Evolutionary conservation across 1,140 invertebrate genomes (phyloP), one percentile per base, ranked within the genome.

Genomic region (Brachionus sp.): DNA sequence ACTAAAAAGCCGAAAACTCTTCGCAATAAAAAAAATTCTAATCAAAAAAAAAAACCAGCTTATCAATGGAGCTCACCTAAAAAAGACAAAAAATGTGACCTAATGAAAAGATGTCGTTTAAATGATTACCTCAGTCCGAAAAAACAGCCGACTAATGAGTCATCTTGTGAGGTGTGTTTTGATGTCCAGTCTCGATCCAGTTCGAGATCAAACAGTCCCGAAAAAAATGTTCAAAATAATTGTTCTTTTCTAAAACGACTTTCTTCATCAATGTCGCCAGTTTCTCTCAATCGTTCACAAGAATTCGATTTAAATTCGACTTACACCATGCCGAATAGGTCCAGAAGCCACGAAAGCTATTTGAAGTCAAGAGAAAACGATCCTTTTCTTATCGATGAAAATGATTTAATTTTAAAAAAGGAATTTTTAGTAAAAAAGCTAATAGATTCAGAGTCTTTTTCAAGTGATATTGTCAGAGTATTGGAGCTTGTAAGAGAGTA

Each of bases 361-460:
- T 23, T 75, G 10, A 75, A 3, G 7, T 23, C 6, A 5, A 75
- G 12, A 25, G 70, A 75, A 19, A 25, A 75, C 19, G 70, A 75
- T 23, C 7, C 5, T 39, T 2, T 75, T 25, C 42, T 16, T 4
- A 46, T 46, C 7, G 37, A 75, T 46, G 70, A 75, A 75, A 75
- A 46, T 75, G 42, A 75, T 25, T 29, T 46, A 10, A 75, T 75
- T 44, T 13, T 46, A 23, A 75, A 75, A 75, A 75, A 75, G 44
- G 70, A 75, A 33, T 75, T 75, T 50, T 75, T 75, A 23, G 25
- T 75, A 0, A 75, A 75, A 23, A 75, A 75, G 25, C 25, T 75
- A n/a, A 75, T 75, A 23, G 39, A 75, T 75, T 46, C 70, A 23
- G 70, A 75, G 25, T 75, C 70, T n/a, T 75, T 75, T 75, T 25